These are phyloP conservation scores for Xestia c-nigrum DNA, from an alignment of 2,888 invertebrate genomes.

Conservation along the genomic window DNA sequence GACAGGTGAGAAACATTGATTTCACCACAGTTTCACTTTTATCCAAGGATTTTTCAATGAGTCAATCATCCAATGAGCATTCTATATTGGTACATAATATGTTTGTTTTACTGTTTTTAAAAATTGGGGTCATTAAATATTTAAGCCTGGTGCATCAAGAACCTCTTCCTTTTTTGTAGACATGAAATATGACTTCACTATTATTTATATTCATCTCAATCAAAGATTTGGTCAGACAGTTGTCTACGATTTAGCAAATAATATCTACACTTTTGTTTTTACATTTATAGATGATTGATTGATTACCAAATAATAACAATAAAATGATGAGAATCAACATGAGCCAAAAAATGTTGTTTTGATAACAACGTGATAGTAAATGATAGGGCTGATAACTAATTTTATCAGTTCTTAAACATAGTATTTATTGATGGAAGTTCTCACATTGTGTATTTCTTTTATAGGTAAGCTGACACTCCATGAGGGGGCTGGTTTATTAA, in stretches of 20 bases:
- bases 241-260: background rate
- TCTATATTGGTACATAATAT: background rate
- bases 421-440: background rate
- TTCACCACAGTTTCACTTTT: background rate
- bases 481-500: background rate
- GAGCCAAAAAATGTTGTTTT: constrained; percentile 85
- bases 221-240: background rate
- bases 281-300: background rate
- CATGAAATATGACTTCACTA: background rate
- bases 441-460: constrained; percentile 23
- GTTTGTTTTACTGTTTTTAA: background rate
- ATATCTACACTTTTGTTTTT: background rate
- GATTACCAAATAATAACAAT: background rate
- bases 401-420: background rate
- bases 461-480: constrained; percentile 29
- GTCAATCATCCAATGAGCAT: background rate
- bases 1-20: constrained; percentile 30
- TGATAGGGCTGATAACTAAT: constrained; percentile 84
- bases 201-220: background rate
- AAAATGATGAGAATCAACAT: constrained; percentile 82
- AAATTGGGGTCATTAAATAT: background rate
- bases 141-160: too few species aligned
- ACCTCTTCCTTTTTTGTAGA: background rate
- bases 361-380: constrained; percentile 85
- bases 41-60: background rate